A percentile compares a stretch with the other conserved stretches of the same genome.
Conservation (phyloP, 92 coral and sea anemone genomes). For the Porites cylindrica region DNA sequence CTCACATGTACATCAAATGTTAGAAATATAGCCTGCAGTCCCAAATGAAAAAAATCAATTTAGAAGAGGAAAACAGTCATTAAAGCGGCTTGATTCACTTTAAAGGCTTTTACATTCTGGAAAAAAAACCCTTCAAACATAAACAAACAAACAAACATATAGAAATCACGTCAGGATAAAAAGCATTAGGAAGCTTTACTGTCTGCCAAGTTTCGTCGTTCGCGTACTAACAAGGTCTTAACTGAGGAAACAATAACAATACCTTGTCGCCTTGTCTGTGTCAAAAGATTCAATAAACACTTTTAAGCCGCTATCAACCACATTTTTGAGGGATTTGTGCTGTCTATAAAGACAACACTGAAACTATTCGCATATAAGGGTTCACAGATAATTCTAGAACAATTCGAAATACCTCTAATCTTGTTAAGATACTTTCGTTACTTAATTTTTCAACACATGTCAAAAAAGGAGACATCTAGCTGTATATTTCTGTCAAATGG, state of each 20-base stretch:
- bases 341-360: not conserved
- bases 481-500: not conserved
- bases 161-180: constrained; percentile 1
- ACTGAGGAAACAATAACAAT: not conserved
- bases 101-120: constrained; percentile 7
- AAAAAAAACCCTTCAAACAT: constrained; percentile 1
- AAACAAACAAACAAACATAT: constrained; percentile 11
- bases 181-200: not conserved
- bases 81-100: not conserved
- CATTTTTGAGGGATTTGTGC: constrained; percentile 19
- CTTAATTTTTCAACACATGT: not conserved
- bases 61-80: not conserved
- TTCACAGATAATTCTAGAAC: not conserved
- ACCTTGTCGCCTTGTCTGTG: constrained; percentile 12
- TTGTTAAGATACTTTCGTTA: not conserved
- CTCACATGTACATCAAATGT: no score
- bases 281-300: constrained; percentile 5
- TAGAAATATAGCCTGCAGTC: no score
- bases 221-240: not conserved
- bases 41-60: no score
- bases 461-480: not conserved
- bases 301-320: constrained; percentile 4
- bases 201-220: not conserved
- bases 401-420: not conserved
- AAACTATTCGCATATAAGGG: not conserved